Evolutionary conservation across 2,888 invertebrate species (phyloP), one percentile per base, ranked within the genome.

Genomic region (Cataglyphis altisquamis): DNA sequence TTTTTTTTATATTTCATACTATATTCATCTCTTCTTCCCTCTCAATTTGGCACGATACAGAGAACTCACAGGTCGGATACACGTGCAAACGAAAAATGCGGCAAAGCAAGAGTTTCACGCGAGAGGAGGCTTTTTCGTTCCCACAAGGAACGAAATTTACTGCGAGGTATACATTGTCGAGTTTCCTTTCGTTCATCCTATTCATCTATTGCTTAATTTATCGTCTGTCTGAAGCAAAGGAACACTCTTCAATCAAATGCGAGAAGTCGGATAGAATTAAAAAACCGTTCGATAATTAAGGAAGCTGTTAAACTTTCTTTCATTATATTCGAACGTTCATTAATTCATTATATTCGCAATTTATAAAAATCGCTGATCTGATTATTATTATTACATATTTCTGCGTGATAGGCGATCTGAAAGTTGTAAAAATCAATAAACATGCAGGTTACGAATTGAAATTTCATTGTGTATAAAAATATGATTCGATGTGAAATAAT

Each of bases 31-130:
- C 48, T 52, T 52, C 48, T 18, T 64, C n/a, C n/a, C 78, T 85
- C 64, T 82, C 18, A 86, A 88, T 88, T 90, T 90, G 90, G 90
- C 90, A 90, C 90, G 83, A 85, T 88, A 85, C 45, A 90, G 74
- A 90, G 90, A 90, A 90, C 86, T 90, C 90, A 90, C 90, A 90
- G 90, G 84, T 90, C 84, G 90, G 87, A 90, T 66, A 82, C 83
- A 82, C 85, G 86, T 87, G 88, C 86, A 75, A 87, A 77, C 55
- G 63, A 66, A 74, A 84, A 78, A 73, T 73, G 80, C 70, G 52
- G 67, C 78, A 78, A 84, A 87, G 84, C 84, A 82, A 85, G 64
- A 68, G 70, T 67, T 67, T 75, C 39, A 68, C 60, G 62, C 62
- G 66, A 66, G 84, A 86, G 60, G 85, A 87, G 73, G 77, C 75